Evolutionary conservation across 2,888 invertebrate species (phyloP).

Genomic region (Zaprionus lineosus): DNA sequence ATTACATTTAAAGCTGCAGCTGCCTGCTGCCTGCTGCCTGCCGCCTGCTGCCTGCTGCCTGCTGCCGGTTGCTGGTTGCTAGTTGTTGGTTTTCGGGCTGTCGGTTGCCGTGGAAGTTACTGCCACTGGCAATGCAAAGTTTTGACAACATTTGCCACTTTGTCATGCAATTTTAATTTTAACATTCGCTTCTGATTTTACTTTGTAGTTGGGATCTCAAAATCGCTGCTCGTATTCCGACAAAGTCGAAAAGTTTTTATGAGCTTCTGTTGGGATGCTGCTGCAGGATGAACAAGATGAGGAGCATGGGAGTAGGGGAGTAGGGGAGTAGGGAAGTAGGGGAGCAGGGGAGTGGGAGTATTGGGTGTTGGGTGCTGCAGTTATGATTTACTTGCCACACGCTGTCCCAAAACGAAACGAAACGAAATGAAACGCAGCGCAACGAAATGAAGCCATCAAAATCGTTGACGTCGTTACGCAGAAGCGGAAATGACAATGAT

Average conservation of each 20-base stretch:
- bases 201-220: constrained; percentile 57
- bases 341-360: background rate
- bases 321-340: background rate
- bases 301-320: constrained; percentile 1
- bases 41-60: no score
- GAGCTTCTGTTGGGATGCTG: constrained; percentile 8
- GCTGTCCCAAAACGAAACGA: constrained; percentile 49
- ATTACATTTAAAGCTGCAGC: background rate
- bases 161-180: constrained; percentile 75
- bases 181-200: constrained; percentile 53
- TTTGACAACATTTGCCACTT: constrained; percentile 76
- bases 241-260: constrained; percentile 76
- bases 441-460: constrained; percentile 75
- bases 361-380: constrained; percentile 30
- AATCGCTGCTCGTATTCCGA: constrained; percentile 60
- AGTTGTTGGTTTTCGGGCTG: background rate
- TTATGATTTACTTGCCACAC: constrained; percentile 69
- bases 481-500: constrained; percentile 76
- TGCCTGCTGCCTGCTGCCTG: no score
- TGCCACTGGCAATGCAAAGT: constrained; percentile 58
- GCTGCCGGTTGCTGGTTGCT: no score
- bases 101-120: constrained; percentile 7
- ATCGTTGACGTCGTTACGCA: constrained; percentile 73
- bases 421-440: constrained; percentile 56
- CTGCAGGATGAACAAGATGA: background rate